Evolutionary conservation across 1,140 invertebrate species (phyloP).

Genomic region (Hycleus cichorii): DNA sequence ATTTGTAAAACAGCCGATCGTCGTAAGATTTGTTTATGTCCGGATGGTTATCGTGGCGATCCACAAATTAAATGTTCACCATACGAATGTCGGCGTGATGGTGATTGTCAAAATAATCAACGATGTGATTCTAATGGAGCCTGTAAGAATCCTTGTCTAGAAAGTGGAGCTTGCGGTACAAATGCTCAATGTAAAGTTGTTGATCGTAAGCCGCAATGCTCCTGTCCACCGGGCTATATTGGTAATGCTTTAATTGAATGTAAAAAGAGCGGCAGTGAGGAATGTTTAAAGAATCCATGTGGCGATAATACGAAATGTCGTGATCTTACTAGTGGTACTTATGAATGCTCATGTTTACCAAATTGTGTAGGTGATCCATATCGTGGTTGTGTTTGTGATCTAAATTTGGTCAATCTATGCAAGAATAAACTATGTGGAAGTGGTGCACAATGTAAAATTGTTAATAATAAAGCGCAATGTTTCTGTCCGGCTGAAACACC

Average conservation of each 20-base stretch:
- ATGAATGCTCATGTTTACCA: constrained; percentile 69
- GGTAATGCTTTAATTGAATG: constrained; percentile 78
- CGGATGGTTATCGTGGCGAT: constrained; percentile 74
- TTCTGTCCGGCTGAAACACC: constrained; percentile 76
- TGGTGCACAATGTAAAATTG: constrained; percentile 70
- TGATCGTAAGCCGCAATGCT: constrained; percentile 67
- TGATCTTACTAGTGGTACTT: constrained; percentile 60
- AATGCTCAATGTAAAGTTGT: constrained; percentile 82
- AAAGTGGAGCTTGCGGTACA: constrained; percentile 65
- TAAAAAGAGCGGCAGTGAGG: constrained; percentile 54
- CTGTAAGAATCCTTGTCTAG: constrained; percentile 77
- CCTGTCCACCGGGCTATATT: constrained; percentile 75
- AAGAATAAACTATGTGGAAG: constrained; percentile 66
- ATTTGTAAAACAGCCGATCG: constrained; percentile 68
- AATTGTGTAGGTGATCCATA: constrained; percentile 77
- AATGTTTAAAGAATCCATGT: constrained; percentile 71
- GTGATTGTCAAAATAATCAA: constrained; percentile 73
- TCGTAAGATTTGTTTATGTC: constrained; percentile 75
- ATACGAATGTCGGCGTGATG: constrained; percentile 67
- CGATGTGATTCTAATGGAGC: constrained; percentile 62
- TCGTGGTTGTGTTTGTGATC: constrained; percentile 67
- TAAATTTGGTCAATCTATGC: constrained; percentile 55
- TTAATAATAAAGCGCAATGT: constrained; percentile 62
- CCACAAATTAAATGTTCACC: constrained; percentile 64
- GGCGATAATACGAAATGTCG: constrained; percentile 76